Percentiles rank a stretch among this genome's conserved stretches.
phyloP scores from a whole-genome alignment of 2,113 vertebrate species.

The Chelonoidis abingdonii region DNA sequence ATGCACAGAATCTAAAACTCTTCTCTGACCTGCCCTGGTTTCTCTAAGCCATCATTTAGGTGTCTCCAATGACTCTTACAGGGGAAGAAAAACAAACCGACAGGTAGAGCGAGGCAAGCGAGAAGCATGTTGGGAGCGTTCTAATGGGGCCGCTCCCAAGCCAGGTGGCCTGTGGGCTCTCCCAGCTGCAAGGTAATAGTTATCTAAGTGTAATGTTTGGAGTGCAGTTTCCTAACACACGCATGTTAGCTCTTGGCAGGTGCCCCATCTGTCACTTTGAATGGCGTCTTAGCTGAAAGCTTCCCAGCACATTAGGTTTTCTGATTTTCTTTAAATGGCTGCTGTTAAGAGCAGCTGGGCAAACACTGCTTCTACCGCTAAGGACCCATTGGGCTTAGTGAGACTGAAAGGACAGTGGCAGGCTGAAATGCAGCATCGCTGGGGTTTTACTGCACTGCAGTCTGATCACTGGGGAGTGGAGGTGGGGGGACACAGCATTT shows the following conservation, averaged over 20 bases:
- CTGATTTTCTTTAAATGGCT: background rate
- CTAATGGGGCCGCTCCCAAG: background rate
- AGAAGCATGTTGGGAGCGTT: background rate
- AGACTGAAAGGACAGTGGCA: background rate
- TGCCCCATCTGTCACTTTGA: background rate
- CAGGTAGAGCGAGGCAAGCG: constrained; percentile 27
- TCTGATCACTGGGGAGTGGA: background rate
- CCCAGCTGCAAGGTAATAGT: background rate
- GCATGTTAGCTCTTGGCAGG: background rate
- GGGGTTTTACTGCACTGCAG: background rate
- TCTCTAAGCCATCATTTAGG: background rate
- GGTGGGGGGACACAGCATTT: background rate
- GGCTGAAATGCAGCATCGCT: background rate
- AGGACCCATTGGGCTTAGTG: background rate
- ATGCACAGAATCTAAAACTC: background rate
- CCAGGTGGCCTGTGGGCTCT: background rate
- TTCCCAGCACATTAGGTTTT: accelerated
- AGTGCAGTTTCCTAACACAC: background rate
- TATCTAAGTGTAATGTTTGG: background rate
- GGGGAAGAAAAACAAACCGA: background rate
- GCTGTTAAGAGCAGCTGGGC: background rate
- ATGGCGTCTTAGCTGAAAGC: background rate
- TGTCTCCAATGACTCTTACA: background rate
- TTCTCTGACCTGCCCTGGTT: background rate
- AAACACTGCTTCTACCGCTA: background rate